A percentile compares a stretch with the other conserved stretches of the same genome.
These are phyloP conservation scores for Gila orcuttii DNA, from an alignment of 2,113 vertebrate species.

Conservation along the genomic window DNA sequence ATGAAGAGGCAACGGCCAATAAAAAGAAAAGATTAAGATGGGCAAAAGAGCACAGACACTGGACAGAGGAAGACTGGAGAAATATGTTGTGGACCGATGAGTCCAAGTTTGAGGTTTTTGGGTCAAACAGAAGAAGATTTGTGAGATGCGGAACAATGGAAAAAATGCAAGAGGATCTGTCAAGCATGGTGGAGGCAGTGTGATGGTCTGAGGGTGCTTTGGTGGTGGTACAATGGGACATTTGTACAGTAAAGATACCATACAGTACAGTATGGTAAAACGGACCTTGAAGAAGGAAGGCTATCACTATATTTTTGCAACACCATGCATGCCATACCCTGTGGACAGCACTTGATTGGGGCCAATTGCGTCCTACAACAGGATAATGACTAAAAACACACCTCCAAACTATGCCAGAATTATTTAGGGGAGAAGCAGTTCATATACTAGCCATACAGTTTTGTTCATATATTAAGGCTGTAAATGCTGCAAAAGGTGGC, in stretches of 20 bases:
- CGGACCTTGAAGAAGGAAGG: neutral
- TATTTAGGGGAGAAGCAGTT: neutral
- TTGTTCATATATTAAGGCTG: no score
- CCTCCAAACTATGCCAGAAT: slow-evolving; percentile 7
- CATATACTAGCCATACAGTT: no score
- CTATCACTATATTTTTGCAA: slow-evolving; percentile 10
- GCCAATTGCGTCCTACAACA: slow-evolving; percentile 14
- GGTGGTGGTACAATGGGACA: slow-evolving; percentile 4
- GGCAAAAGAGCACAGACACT: slow-evolving; percentile 23
- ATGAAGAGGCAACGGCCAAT: slow-evolving; percentile 13
- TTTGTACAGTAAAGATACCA: neutral
- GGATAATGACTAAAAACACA: neutral
- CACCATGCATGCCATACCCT: neutral
- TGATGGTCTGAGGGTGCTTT: neutral
- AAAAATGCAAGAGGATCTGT: neutral
- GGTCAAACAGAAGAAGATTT: neutral
- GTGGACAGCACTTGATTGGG: neutral
- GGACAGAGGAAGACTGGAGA: neutral
- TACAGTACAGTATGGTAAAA: neutral
- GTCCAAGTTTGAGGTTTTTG: neutral
- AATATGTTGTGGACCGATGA: neutral
- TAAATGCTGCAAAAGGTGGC: neutral
- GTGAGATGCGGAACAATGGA: neutral
- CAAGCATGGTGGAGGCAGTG: neutral
- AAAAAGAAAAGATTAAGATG: slow-evolving; percentile 4